Evolutionary conservation across 2,797 vertebrate genomes (phyloP).

Genomic region (Propithecus perrieri): DNA sequence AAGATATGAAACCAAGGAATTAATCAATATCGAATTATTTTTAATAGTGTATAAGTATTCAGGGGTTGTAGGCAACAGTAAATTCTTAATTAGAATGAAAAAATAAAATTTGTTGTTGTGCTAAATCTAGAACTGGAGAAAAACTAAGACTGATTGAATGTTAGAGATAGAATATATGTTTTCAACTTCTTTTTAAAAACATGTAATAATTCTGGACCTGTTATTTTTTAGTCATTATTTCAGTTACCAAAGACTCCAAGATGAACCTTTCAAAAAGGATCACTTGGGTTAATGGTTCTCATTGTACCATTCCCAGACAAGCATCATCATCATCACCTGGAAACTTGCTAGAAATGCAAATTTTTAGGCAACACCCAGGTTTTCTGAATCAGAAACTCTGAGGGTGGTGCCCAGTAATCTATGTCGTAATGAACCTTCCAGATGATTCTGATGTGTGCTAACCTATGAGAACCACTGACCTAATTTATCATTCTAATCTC

Average conservation of each 20-base stretch:
- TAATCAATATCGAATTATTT: constrained; percentile 26
- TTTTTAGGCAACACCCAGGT: neutral
- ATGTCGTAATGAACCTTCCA: neutral
- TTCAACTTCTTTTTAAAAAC: neutral
- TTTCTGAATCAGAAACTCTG: neutral
- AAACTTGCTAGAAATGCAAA: neutral
- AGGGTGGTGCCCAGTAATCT: neutral
- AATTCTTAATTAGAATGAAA: neutral
- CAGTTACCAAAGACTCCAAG: neutral
- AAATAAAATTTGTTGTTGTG: neutral
- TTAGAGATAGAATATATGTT: neutral
- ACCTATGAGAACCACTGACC: neutral
- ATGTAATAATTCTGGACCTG: neutral
- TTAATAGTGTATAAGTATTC: neutral
- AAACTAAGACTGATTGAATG: neutral
- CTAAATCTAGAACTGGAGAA: neutral
- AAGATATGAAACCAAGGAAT: neutral
- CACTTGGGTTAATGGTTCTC: neutral
- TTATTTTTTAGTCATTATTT: neutral
- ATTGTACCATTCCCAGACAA: neutral
- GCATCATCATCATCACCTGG: neutral
- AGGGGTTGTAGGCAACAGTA: neutral
- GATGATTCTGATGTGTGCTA: neutral
- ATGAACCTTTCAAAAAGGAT: neutral
- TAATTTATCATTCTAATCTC: neutral